Base-by-base conservation (phyloP, 2,888 invertebrate species). In the Melinaea marsaeus region DNA sequence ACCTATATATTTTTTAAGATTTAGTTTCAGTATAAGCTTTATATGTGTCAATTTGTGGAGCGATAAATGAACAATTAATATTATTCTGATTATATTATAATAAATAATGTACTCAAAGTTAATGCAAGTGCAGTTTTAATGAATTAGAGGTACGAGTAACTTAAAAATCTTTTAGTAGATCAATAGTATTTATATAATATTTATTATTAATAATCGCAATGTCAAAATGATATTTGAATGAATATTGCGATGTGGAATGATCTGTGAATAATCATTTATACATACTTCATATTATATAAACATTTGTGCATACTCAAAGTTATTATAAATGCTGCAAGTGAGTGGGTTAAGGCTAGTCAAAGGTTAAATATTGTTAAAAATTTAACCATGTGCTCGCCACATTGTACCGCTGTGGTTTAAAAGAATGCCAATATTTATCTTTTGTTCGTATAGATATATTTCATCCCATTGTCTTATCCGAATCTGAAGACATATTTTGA, bases 311-410 rank as follows among this genome's bases (percentile, higher is more conserved):
- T n/a, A 32, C 6, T 51, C 55, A 56, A 60, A 55, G 46, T 60
- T 56, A 55, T 7, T 32, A 51, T 32, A 48, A 51, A 22, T 22
- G 46, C 55, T 56, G 60, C 48, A 59, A 45, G 48, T 42, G 37
- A 42, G 56, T 60, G 59, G 45, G 45, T 55, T 32, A 51, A 56
- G 48, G 46, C 59, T 64, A 37, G 58, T 66, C 32, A 67, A 70
- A 70, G 69, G 69, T 68, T 73, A 69, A 74, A 72, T 69, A 71
- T 71, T 72, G 68, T 73, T 75, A 69, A 72, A 72, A 72, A 66
- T 70, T 74, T 66, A 70, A 76, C 79, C 87, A 88, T 84, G 82
- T 87, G 87, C 75, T 75, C 69, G 71, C 84, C 87, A 87, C 80
- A 86, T 87, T 86, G 85, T 76, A 81, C 74, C 69, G 68, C 68